Conservation (phyloP, 2,888 invertebrate species). For the Scelioninae gen. 1 region DNA sequence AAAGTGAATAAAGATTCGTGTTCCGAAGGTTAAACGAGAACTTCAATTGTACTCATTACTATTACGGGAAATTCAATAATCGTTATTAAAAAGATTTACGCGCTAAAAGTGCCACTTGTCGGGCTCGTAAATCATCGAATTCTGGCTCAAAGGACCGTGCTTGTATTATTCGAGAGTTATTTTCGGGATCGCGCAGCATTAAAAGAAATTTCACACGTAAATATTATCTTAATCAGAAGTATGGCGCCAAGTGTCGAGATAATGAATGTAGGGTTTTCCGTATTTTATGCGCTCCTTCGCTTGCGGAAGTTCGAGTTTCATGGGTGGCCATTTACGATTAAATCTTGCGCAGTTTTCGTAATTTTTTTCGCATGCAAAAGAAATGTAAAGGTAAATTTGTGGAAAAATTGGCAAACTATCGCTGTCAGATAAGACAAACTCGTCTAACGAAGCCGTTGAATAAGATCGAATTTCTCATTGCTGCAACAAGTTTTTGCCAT, state of each 20-base stretch:
- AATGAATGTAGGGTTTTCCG: conserved; percentile 56
- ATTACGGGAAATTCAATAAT: conserved; percentile 60
- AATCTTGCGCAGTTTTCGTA: conserved; percentile 61
- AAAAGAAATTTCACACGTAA: conserved; percentile 23
- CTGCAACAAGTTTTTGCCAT: conserved; percentile 48
- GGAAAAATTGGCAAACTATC: conserved; percentile 55
- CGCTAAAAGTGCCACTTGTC: conserved; percentile 42
- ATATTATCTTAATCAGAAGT: conserved; percentile 51
- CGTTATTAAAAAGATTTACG: conserved; percentile 64
- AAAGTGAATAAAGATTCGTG: conserved; percentile 60
- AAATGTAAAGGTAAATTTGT: conserved; percentile 64
- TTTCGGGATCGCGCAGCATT: conserved; percentile 7
- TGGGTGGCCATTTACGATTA: conserved; percentile 52
- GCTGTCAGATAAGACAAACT: conserved; percentile 59
- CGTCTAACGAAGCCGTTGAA: conserved; percentile 57
- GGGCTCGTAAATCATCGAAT: conserved; percentile 26
- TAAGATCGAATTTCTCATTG: conserved; percentile 44
- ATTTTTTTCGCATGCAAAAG: conserved; percentile 64
- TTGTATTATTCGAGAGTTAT: conserved; percentile 18
- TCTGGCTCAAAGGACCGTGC: too few relatives aligned
- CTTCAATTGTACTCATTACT: conserved; percentile 55
- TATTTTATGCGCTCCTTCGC: conserved; percentile 48
- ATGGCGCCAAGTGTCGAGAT: conserved; percentile 37
- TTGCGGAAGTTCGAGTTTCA: conserved; percentile 47
- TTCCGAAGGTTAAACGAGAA: conserved; percentile 41